A percentile compares a stretch with the other conserved stretches of the same genome.
phyloP scores from a whole-genome alignment of 1,140 invertebrate species.

The Cephus cinctus region DNA sequence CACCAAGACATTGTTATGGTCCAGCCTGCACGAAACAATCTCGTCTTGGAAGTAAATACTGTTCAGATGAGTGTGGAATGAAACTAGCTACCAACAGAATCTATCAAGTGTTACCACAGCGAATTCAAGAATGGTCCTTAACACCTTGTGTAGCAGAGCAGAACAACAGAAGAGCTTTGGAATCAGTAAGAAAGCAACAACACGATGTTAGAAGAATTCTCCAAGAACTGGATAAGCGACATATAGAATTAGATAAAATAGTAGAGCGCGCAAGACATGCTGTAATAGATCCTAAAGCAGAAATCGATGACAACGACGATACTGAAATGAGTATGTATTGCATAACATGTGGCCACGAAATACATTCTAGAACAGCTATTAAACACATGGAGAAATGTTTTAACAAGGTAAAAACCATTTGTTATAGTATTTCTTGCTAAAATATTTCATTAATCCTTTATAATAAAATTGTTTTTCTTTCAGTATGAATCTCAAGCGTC shows the following conservation, averaged over 20 bases:
- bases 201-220: constrained; percentile 73
- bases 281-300: constrained; percentile 63
- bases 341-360: constrained; percentile 94
- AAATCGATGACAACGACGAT: constrained; percentile 71
- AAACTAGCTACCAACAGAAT: constrained; percentile 85
- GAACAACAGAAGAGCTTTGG: constrained; percentile 79
- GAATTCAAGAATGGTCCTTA: constrained; percentile 94
- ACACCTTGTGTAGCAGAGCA: constrained; percentile 86
- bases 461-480: constrained; percentile 30
- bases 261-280: constrained; percentile 74
- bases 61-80: constrained; percentile 90
- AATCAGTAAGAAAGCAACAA: constrained; percentile 79
- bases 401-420: constrained; percentile 67
- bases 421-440: background rate
- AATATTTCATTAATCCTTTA: constrained; percentile 14
- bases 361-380: constrained; percentile 82
- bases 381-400: constrained; percentile 96
- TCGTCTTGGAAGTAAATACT: constrained; percentile 88
- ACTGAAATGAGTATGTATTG: constrained; percentile 91
- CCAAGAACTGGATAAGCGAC: constrained; percentile 74
- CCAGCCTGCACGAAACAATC: constrained; percentile 81
- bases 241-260: constrained; percentile 78
- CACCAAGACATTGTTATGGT: constrained; percentile 84
- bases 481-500: constrained; percentile 95
- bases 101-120: constrained; percentile 82